phyloP scores from a whole-genome alignment of 2,113 vertebrate species.

The Platanista minor region DNA sequence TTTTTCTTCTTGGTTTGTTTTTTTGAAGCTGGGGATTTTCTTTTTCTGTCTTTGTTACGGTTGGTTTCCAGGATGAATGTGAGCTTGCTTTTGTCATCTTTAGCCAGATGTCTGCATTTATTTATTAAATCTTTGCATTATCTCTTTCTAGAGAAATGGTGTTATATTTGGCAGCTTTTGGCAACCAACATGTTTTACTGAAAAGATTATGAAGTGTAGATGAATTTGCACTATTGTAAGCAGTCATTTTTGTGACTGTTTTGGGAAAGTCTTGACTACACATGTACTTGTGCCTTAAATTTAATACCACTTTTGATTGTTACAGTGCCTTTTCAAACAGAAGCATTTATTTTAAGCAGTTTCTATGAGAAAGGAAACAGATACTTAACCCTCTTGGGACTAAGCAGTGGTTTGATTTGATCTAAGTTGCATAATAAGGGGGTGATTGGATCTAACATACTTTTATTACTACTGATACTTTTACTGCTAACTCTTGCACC shows the following conservation, averaged over 20 bases:
- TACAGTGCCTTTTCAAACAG: not conserved
- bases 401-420: not conserved
- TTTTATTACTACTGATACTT: not conserved
- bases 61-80: not conserved
- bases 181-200: not conserved
- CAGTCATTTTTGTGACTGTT: not conserved
- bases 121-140: constrained; percentile 6
- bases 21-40: not conserved
- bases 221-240: not conserved
- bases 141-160: constrained; percentile 23
- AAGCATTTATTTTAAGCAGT: constrained; percentile 21
- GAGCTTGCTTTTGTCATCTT: not conserved
- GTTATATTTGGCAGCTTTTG: not conserved
- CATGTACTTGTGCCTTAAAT: not conserved
- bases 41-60: not conserved
- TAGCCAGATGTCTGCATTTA: not conserved
- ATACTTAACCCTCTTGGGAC: not conserved
- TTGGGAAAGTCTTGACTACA: not conserved
- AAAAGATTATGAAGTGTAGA: not conserved
- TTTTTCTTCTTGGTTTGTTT: not conserved
- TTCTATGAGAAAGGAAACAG: not conserved
- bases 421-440: not conserved
- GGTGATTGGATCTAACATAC: not conserved
- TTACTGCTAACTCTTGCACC: not conserved
- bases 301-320: constrained; percentile 10